phyloP scores from a whole-genome alignment of 2,113 vertebrate species.

The Epinephelus cyanopodus region DNA sequence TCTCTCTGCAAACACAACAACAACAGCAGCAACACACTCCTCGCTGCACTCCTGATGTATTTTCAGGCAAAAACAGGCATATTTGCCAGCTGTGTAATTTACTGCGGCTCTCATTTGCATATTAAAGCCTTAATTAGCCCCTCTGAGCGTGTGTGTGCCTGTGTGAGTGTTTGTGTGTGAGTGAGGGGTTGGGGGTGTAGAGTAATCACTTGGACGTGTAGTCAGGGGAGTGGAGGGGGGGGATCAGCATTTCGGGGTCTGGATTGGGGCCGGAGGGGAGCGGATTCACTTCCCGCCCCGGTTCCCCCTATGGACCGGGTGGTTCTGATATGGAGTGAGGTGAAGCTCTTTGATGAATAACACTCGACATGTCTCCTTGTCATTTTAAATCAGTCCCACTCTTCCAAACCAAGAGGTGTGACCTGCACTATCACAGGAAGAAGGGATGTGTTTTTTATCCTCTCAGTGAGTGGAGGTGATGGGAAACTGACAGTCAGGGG shows the following conservation, averaged over 20 bases:
- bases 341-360: conserved; percentile 86
- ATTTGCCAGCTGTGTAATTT: conserved; percentile 99
- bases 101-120: conserved; percentile 97
- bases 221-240: conserved; percentile 81
- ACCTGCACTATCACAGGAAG: conserved; percentile 68
- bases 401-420: conserved; percentile 68
- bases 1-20: conserved; percentile 79
- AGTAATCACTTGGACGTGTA: conserved; percentile 89
- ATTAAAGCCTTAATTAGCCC: conserved; percentile 99
- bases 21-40: conserved; percentile 76
- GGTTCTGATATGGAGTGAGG: conserved; percentile 32
- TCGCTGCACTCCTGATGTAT: conserved; percentile 84
- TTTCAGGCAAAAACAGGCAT: conserved; percentile 93
- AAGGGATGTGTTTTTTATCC: conserved; percentile 26
- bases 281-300: conserved; percentile 13
- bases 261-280: conserved; percentile 78
- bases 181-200: conserved; percentile 69
- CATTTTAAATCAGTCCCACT: conserved; percentile 75
- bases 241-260: conserved; percentile 74
- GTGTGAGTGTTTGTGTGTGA: conserved; percentile 10
- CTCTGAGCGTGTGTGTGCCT: conserved; percentile 85
- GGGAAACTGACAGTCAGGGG: conserved; percentile 15
- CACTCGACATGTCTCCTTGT: conserved; percentile 85
- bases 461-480: conserved; percentile 37
- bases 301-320: conserved; percentile 39